A percentile compares a stretch with the other conserved stretches of the same genome.
Evolutionary conservation across 2,888 invertebrate genomes (phyloP).

Genomic region (Lapara coniferarum): DNA sequence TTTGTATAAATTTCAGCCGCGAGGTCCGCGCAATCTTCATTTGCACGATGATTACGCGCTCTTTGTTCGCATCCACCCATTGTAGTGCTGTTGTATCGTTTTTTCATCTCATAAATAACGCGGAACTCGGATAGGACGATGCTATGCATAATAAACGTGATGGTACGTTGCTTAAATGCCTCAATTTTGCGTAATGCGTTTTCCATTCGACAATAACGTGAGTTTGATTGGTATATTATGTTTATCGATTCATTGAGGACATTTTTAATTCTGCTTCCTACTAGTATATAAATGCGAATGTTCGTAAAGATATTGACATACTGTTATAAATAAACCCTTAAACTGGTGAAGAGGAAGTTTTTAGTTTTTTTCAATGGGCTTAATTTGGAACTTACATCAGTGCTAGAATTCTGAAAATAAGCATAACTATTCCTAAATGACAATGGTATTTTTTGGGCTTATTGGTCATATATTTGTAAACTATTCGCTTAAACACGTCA

Average conservation of each 20-base stretch:
- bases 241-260: neutral
- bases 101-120: constrained; percentile 45
- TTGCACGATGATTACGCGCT: constrained; percentile 61
- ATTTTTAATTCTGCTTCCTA: no score
- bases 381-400: no score
- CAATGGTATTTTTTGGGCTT: no score
- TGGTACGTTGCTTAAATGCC: constrained; percentile 38
- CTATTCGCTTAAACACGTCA: no score
- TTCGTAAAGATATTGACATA: no score
- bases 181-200: constrained; percentile 37
- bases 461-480: no score
- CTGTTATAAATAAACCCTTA: no score
- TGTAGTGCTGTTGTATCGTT: constrained; percentile 42
- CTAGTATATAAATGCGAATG: no score
- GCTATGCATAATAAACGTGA: constrained; percentile 41
- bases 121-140: constrained; percentile 42
- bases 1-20: constrained; percentile 45
- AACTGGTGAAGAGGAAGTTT: no score
- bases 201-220: constrained; percentile 20
- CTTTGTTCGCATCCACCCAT: constrained; percentile 52
- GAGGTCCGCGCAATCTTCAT: constrained; percentile 53
- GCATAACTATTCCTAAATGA: no score
- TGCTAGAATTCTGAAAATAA: no score
- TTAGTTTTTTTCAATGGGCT: no score
- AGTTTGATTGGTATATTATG: constrained; percentile 25